phyloP scores from a whole-genome alignment of 2,113 vertebrate species.

The Cisticola juncidis region DNA sequence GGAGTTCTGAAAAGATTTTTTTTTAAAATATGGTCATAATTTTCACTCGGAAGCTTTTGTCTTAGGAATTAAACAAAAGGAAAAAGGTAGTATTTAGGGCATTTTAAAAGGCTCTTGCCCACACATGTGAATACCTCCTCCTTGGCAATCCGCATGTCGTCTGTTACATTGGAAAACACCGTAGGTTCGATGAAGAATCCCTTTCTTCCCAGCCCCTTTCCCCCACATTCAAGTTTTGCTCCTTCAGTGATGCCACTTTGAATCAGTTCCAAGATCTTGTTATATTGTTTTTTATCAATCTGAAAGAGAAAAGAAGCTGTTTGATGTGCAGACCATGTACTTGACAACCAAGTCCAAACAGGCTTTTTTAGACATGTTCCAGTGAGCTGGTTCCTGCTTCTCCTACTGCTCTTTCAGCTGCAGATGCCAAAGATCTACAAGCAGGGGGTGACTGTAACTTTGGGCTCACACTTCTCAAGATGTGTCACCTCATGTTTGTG shows the following conservation, averaged over 20 bases:
- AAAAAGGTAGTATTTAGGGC: not conserved
- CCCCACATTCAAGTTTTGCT: slow-evolving; percentile 95
- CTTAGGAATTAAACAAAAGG: not conserved
- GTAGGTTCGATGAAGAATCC: slow-evolving; percentile 99
- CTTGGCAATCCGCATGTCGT: slow-evolving; percentile 95
- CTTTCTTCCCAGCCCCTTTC: slow-evolving; percentile 88
- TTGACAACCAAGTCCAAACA: not conserved
- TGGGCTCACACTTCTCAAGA: not conserved
- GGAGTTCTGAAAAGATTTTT: not conserved
- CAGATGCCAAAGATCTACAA: not conserved
- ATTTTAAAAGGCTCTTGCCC: not conserved
- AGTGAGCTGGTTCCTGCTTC: not conserved
- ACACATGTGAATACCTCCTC: slow-evolving; percentile 84
- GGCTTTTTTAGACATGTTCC: not conserved
- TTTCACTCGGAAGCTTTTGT: not conserved
- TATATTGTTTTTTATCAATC: slow-evolving; percentile 94
- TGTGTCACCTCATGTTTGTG: not conserved
- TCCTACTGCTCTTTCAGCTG: not conserved
- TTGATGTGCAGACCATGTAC: not conserved
- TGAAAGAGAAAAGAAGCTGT: slow-evolving; percentile 46
- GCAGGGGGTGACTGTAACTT: not conserved
- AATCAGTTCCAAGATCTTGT: slow-evolving; percentile 90
- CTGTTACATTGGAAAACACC: slow-evolving; percentile 93
- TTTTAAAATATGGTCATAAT: not conserved
- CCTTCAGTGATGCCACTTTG: slow-evolving; percentile 93